Base-by-base conservation (phyloP, 2,113 vertebrate species). In the Dasyurus viverrinus region DNA sequence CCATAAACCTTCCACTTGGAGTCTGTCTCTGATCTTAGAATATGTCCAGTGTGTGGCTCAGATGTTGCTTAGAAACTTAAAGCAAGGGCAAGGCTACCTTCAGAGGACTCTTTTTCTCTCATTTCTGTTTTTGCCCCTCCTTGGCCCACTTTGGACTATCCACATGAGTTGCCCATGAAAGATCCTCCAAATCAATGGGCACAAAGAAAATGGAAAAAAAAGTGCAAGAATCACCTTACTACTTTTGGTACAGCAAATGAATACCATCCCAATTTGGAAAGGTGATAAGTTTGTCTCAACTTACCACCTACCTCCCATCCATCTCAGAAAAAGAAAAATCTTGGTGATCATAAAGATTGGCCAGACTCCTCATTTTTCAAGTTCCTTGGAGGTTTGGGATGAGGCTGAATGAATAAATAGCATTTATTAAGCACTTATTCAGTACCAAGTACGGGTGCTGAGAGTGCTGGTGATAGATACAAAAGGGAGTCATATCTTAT, bases 191-290 rank as follows among this genome's bases (percentile, higher is more conserved):
- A 22, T 3, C 1, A 54, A 6, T 30, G 57, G 53, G 53, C 60
- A 68, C 30, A 68, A 68, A 68, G 60, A 68, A 25, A 8, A 60
- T 60, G 12, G 55, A 27, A 60, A 36, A 68, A 68, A 16, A 68
- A 36, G 3, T 36, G 10, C 57, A 68, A 48, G 30, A 68, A 14
- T 27, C 12, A 68, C 57, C 11, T 68, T 11, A 68, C 0, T 36
- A 36, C 3, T 12, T 6, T 36, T n/a, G 30, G 30, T 2, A 10
- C 0, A 60, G 27, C 57, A 68, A 68, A 47, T 24, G 89, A 95
- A 91, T 2, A 36, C 46, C 46, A 52, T 68, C 60, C 30, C 48
- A 36, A 60, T 95, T 89, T 55, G 91, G 90, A 89, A 93, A 94
- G 90, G 89, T 12, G n/a, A 93, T 6, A 42, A 57, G 23, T 5